A percentile compares a stretch with the other conserved stretches of the same genome.
Conservation (phyloP, 1,140 invertebrate species). For the Brevipalpus yothersi region DNA sequence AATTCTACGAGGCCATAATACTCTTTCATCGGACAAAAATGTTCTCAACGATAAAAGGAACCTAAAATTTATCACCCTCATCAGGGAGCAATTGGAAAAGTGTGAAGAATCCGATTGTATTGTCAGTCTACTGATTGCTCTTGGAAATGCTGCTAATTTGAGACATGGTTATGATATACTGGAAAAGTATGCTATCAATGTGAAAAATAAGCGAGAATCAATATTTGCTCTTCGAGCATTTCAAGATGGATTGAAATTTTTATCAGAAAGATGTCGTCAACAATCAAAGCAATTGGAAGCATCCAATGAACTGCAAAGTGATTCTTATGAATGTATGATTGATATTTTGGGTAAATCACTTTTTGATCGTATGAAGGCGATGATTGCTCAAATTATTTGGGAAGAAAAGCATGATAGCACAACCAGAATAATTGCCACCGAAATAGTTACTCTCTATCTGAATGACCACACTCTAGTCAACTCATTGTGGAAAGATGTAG, state of each 20-base stretch:
- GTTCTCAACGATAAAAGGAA: not conserved
- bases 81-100: constrained; percentile 1
- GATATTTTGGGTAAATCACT: not conserved
- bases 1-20: constrained; percentile 1
- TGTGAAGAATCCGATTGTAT: constrained; percentile 9
- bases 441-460: constrained; percentile 34
- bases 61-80: constrained; percentile 1
- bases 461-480: constrained; percentile 7
- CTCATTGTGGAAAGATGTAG: not conserved
- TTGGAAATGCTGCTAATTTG: constrained; percentile 8
- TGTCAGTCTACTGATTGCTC: constrained; percentile 2
- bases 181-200: constrained; percentile 3
- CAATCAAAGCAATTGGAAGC: not conserved
- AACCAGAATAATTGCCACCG: constrained; percentile 37
- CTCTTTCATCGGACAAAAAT: not conserved
- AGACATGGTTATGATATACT: not conserved
- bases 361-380: not conserved
- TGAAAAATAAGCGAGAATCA: constrained; percentile 6
- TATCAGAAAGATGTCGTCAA: not conserved
- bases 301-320: not conserved
- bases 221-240: constrained; percentile 6
- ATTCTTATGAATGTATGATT: too few relatives aligned
- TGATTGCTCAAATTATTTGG: constrained; percentile 4
- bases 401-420: constrained; percentile 34
- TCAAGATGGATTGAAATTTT: constrained; percentile 5